Percentiles rank a stretch among this genome's conserved stretches.
phyloP scores from a whole-genome alignment of 2,888 invertebrate species.

The Diabrotica balteata region DNA sequence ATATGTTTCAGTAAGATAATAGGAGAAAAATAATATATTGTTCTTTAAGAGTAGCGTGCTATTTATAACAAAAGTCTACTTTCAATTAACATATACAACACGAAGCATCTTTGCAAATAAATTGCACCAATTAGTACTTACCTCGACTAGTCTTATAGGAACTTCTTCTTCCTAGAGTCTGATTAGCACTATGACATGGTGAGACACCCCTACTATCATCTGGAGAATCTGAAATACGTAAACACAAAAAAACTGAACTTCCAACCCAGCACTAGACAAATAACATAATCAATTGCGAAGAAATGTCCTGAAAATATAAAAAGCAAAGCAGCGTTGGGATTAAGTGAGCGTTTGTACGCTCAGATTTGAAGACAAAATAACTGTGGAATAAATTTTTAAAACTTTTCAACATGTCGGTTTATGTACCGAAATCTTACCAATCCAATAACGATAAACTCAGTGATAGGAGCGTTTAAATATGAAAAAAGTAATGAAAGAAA shows the following conservation, averaged over 20 bases:
- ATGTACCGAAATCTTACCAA: too few species aligned
- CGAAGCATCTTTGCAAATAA: slow-evolving; percentile 20
- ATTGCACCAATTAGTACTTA: slow-evolving; percentile 60
- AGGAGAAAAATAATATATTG: slow-evolving; percentile 32
- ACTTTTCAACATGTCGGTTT: too few species aligned
- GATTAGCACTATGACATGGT: slow-evolving; percentile 70
- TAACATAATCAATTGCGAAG: too few species aligned
- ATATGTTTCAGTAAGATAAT: slow-evolving; percentile 11
- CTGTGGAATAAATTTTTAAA: too few species aligned
- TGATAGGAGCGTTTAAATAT: too few species aligned
- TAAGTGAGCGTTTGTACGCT: too few species aligned
- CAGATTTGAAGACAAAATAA: too few species aligned
- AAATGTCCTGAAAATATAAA: not conserved
- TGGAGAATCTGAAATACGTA: slow-evolving; percentile 68
- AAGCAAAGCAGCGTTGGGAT: not conserved
- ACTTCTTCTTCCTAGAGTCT: slow-evolving; percentile 79
- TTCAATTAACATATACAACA: slow-evolving; percentile 38
- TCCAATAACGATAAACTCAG: too few species aligned
- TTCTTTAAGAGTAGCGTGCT: slow-evolving; percentile 36
- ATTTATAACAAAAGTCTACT: slow-evolving; percentile 31
- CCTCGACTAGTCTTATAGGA: slow-evolving; percentile 90
- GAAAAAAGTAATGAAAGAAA: too few species aligned
- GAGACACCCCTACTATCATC: slow-evolving; percentile 80
- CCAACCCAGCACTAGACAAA: not conserved
- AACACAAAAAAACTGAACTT: slow-evolving; percentile 37